Base-by-base conservation (phyloP, 2,888 invertebrate genomes). In the Parelbella ahira region DNA sequence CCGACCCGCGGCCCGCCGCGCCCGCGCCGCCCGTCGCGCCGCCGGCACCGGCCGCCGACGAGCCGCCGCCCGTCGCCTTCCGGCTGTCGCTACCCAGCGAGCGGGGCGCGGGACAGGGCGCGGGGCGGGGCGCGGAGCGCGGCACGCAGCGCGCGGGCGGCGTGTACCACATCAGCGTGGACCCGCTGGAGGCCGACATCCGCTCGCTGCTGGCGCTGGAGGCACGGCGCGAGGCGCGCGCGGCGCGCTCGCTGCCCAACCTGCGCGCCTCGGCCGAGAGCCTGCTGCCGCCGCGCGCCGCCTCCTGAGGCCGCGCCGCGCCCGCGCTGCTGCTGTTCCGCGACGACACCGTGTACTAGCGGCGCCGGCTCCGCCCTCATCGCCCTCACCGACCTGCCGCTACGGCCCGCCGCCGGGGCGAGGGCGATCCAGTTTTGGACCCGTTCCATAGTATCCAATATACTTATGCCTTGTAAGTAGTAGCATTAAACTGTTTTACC, bases 241-340 rank as follows among this genome's bases (percentile, higher is more conserved):
- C 78, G 77, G 73, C 90, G 58, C 79, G 80, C 53, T 83, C 84
- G 55, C 89, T 93, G 86, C 93, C 93, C 77, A 92, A 93, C 87
- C 87, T 93, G 80, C 92, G 90, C 76, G 91, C 92, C 60, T 90
- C 90, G 71, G 90, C 90, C 70, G 91, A 91, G 73, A 90, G 88
- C 65, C 84, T 91, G 62, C 86, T 91, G 57, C 88, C 64, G 51
- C 36, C 45, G 51, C 39, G 44, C 51, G 48, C 48, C 41, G 43
- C 45, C 49, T 56, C 61, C 58, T 58, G 60, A 58, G 58, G 51
- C 44, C 52, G 48, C 42, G 47, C 44, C 5, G 47, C 37, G 34
- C 51, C 76, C 53, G 58, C 54, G 51, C 56, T 55, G 33, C 50
- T 49, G 43, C 81, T 83, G 33, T 83, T 76, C 68, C 75, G 66